Conservation (phyloP, 2,113 vertebrate genomes). For the Vidua chalybeata region DNA sequence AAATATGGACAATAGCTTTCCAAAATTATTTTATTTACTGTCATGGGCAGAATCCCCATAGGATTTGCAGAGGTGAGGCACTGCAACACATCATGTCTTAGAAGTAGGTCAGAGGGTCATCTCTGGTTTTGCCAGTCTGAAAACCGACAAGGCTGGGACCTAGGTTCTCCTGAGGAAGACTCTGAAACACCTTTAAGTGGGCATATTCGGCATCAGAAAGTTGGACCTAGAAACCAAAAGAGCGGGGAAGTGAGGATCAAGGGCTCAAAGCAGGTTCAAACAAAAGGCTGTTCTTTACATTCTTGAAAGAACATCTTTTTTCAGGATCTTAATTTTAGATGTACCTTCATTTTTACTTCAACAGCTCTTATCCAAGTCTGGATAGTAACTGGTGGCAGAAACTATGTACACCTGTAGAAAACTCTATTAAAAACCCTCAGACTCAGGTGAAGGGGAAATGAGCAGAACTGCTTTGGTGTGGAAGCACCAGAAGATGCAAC, state of each 20-base stretch:
- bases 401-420: not conserved
- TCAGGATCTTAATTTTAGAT: not conserved
- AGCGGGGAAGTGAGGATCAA: not conserved
- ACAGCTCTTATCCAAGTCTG: not conserved
- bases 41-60: accelerated
- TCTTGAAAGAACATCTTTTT: not conserved
- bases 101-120: slow-evolving; percentile 76
- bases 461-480: not conserved
- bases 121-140: slow-evolving; percentile 66
- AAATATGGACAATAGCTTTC: not conserved
- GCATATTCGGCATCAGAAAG: not conserved
- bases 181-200: slow-evolving; percentile 68
- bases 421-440: not conserved
- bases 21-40: not conserved
- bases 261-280: not conserved
- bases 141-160: not conserved
- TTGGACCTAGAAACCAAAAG: slow-evolving; percentile 71
- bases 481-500: not conserved
- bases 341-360: not conserved
- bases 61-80: not conserved
- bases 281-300: not conserved
- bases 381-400: not conserved
- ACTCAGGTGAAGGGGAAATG: not conserved
- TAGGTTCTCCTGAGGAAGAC: slow-evolving; percentile 34
- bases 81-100: not conserved